Evolutionary conservation across 2,113 vertebrate species (phyloP).

Genomic region (Sula dactylatra): DNA sequence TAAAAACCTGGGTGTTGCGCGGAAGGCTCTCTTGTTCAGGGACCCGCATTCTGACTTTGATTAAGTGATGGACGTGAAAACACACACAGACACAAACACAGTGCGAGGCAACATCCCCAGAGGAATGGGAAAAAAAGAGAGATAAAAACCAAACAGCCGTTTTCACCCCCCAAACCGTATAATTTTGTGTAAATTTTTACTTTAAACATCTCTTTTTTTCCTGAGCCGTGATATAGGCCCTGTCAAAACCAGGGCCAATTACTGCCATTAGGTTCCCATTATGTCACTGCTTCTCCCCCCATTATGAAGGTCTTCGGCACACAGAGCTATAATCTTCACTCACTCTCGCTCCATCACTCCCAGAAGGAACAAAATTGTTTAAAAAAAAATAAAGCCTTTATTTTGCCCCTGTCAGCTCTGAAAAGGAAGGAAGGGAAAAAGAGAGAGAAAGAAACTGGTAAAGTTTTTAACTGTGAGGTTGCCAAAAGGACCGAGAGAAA

Average conservation of each 20-base stretch:
- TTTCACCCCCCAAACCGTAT: constrained; percentile 88
- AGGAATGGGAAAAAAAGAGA: constrained; percentile 68
- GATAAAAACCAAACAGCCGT: constrained; percentile 86
- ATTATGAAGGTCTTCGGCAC: constrained; percentile 83
- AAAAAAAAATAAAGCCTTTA: constrained; percentile 81
- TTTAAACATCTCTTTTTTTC: constrained; percentile 93
- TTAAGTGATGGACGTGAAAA: constrained; percentile 67
- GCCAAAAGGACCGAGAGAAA: constrained; percentile 52
- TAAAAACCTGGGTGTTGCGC: background rate
- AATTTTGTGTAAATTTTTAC: constrained; percentile 99
- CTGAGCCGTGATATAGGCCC: constrained; percentile 95
- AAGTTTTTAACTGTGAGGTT: constrained; percentile 80
- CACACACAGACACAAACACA: constrained; percentile 65
- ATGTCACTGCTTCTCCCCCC: constrained; percentile 92
- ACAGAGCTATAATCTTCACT: constrained; percentile 98
- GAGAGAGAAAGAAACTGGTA: constrained; percentile 76
- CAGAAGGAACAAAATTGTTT: constrained; percentile 89
- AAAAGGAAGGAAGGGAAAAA: constrained; percentile 76
- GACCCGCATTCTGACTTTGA: constrained; percentile 54
- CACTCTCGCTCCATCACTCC: constrained; percentile 95
- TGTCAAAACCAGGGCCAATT: constrained; percentile 99
- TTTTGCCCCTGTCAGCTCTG: constrained; percentile 85
- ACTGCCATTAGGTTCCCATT: constrained; percentile 99
- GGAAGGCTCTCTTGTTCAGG: constrained; percentile 43
- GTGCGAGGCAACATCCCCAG: constrained; percentile 52